Evolutionary conservation across 2,888 invertebrate species (phyloP).

Genomic region (Drosophila yooni): DNA sequence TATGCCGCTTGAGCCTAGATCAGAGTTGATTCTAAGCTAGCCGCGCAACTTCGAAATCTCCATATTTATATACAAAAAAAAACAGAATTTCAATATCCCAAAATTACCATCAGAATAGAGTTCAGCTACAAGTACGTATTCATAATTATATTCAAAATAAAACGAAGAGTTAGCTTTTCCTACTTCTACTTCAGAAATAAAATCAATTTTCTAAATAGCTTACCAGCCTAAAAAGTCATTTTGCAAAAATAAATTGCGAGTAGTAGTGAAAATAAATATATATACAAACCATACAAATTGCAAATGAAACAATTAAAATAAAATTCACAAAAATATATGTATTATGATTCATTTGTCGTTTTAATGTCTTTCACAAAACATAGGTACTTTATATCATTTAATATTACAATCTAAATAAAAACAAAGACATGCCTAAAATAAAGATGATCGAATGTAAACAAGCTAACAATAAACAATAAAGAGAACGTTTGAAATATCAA

Average conservation of each 20-base stretch:
- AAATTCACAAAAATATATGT: slow-evolving; percentile 14
- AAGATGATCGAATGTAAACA: slow-evolving; percentile 20
- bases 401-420: slow-evolving; percentile 28
- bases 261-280: slow-evolving; percentile 25
- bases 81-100: background rate
- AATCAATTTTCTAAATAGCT: background rate
- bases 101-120: background rate
- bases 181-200: background rate
- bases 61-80: slow-evolving; percentile 1
- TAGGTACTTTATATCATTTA: slow-evolving; percentile 20
- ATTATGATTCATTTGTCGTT: slow-evolving; percentile 27
- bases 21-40: slow-evolving; percentile 41
- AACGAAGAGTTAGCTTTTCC: background rate
- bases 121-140: background rate
- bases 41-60: slow-evolving; percentile 24
- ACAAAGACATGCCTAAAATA: slow-evolving; percentile 41
- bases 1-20: background rate
- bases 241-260: background rate
- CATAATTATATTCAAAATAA: background rate
- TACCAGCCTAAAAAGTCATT: background rate
- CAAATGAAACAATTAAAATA: slow-evolving; percentile 38
- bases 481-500: slow-evolving; percentile 1
- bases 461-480: slow-evolving; percentile 7
- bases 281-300: slow-evolving; percentile 50
- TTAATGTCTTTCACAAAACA: slow-evolving; percentile 44